Base-by-base conservation (phyloP, 2,888 invertebrate genomes). In the Drosophila barbarae region DNA sequence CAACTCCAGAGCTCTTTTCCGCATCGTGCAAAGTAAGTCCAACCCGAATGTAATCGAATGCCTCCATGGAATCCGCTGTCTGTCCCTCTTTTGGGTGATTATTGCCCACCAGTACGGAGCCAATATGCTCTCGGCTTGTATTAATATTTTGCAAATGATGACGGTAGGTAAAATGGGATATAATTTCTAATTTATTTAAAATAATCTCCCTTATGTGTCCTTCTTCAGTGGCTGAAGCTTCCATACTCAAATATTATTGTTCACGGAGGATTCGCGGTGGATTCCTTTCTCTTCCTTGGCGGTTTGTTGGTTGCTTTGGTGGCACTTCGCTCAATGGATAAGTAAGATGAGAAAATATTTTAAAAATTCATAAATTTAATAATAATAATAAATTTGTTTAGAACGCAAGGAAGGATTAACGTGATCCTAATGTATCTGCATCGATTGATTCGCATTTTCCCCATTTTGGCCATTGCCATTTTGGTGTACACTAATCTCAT, bases 271-370 rank as follows among this genome's bases (percentile, higher is more conserved):
- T 86, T 91, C n/a, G 90, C 91, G 0, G 92, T 92, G 3, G 93
- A 93, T 61, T 91, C 92, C 0, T 93, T 93, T 77, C 91, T 93
- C 72, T 75, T 91, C 26, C 71, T 93, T n/a, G 91, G 92, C 69
- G 93, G 92, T 1, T 77, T 93, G 18, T 85, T 93, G 0, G 89
- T 90, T 1, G 89, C 90, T 0, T 61, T 75, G 72, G 39, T 75
- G 6, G 63, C 74, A 0, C 61, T 87, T 8, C 79, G 76, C 5
- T 46, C 76, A 5, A 68, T 86, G 72, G 68, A 78, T 0, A 73
- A 52, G 78, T 76, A 44, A 44, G 68, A 15, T 30, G 1, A 0
- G 79, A 42, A 26, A 0, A 26, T 10, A 15, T 9, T 9, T 23
- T 1, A 23, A 23, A 36, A 15, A 36, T 10, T 1, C 9, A 10